Base-by-base conservation (phyloP, 2,113 vertebrate genomes). In the Rynchops niger region DNA sequence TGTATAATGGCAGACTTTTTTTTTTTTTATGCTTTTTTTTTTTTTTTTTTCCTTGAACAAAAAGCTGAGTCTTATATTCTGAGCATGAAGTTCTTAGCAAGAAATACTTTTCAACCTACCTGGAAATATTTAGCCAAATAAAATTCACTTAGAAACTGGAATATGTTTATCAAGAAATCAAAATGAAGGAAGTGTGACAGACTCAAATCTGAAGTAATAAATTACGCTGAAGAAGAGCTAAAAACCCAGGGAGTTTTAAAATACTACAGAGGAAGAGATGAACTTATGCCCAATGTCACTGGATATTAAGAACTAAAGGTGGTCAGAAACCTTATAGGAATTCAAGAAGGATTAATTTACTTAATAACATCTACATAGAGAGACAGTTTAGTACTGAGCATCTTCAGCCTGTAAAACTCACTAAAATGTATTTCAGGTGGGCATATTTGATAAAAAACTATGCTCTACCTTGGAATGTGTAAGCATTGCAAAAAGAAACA, bases 261-360 rank as follows among this genome's bases (percentile, higher is more conserved):
- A 32, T 32, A 18, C 14, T 74, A 23, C 5, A 82, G 36, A 69
- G 26, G 16, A 71, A 58, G 2, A 84, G 9, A 3, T 42, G 23
- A 84, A 55, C 6, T 53, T 89, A 36, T 15, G 2, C 3, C 13
- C 22, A 55, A 2, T 1, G 1, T 38, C 53, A 80, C 6, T 0
- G 0, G 10, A 23, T 77, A 61, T 38, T 65, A 45, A 77, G 88
- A 86, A n/a, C 1, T 42, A 65, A 59, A 69, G 1, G 4, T 42
- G 15, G 4, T 69, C 3, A 52, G 50, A 91, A 79, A n/a, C 0
- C 1, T 61, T 38, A 36, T 0, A 73, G 40, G 78, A 61, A 78
- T 70, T 78, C 8, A 73, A 49, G n/a, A 81, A 22, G 8, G 17
- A 81, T 36, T 10, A 30, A n/a, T 69, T 63, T 56, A 36, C 21